Conservation (phyloP, 2,113 vertebrate genomes). For the Heterotilapia buettikoferi region DNA sequence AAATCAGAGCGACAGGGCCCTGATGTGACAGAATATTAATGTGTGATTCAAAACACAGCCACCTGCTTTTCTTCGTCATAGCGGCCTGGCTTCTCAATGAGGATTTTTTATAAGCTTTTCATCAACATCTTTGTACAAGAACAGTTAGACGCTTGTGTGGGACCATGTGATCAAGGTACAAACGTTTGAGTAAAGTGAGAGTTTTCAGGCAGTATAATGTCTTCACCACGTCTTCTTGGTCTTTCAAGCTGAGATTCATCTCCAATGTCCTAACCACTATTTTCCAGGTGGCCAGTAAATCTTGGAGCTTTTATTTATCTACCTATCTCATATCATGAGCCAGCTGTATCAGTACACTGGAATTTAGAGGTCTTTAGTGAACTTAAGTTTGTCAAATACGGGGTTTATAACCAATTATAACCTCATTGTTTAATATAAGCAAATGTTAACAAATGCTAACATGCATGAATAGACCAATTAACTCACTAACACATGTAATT, state of each 20-base stretch:
- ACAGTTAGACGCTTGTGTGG: not conserved
- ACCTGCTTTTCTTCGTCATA: not conserved
- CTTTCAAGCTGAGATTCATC: not conserved
- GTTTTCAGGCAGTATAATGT: not conserved
- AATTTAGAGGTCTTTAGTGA: not conserved
- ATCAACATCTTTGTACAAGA: not conserved
- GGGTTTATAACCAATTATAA: not conserved
- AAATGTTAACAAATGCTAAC: not conserved
- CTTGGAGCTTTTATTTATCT: not conserved
- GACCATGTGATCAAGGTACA: not conserved
- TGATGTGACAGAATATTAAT: not conserved
- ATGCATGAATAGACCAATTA: not conserved
- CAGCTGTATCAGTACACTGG: not conserved
- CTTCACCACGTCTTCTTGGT: not conserved
- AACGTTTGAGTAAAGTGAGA: not conserved
- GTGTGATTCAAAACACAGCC: not conserved
- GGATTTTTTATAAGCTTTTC: not conserved
- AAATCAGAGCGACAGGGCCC: not conserved
- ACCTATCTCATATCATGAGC: not conserved
- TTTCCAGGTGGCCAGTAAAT: not conserved
- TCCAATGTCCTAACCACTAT: not conserved
- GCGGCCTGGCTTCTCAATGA: not conserved
- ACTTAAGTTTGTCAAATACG: not conserved
- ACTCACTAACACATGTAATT: not conserved
- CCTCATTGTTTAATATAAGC: not conserved